Conservation (phyloP, 2,113 vertebrate genomes). For the Vireo altiloquus region DNA sequence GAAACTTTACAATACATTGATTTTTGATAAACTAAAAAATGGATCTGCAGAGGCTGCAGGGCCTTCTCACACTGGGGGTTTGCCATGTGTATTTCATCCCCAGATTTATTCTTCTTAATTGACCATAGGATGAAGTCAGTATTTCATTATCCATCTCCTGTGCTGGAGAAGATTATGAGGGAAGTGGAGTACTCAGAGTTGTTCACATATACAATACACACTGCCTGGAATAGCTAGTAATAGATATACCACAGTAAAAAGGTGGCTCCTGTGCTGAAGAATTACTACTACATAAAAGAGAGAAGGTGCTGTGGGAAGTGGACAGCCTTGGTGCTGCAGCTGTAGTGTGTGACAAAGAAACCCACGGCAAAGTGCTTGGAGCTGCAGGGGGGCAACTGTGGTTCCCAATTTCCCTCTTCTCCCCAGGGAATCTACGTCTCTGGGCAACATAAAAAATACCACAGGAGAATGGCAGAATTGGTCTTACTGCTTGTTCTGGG, state of each 20-base stretch:
- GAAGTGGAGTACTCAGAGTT: background rate
- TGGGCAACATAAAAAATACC: background rate
- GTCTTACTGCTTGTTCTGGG: background rate
- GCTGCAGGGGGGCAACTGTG: rapidly evolving
- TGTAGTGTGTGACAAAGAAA: background rate
- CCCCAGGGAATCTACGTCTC: rapidly evolving
- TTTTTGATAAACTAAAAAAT: background rate
- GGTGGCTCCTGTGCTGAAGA: background rate
- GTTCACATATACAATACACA: background rate
- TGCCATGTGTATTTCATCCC: background rate
- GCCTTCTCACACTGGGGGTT: background rate
- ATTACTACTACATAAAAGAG: background rate
- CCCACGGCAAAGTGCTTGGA: background rate
- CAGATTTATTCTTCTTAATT: background rate
- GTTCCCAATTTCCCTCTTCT: background rate
- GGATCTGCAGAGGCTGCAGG: background rate
- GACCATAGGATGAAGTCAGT: background rate
- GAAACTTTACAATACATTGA: background rate
- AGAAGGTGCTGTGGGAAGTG: background rate
- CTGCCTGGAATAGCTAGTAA: background rate
- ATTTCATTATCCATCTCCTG: background rate
- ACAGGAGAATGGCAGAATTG: background rate
- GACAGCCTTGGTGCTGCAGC: background rate
- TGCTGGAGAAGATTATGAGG: background rate
- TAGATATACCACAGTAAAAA: background rate